Percentiles rank a stretch among this genome's conserved stretches.
phyloP scores from a whole-genome alignment of 1,140 invertebrate species.

The Calycopis cecrops region DNA sequence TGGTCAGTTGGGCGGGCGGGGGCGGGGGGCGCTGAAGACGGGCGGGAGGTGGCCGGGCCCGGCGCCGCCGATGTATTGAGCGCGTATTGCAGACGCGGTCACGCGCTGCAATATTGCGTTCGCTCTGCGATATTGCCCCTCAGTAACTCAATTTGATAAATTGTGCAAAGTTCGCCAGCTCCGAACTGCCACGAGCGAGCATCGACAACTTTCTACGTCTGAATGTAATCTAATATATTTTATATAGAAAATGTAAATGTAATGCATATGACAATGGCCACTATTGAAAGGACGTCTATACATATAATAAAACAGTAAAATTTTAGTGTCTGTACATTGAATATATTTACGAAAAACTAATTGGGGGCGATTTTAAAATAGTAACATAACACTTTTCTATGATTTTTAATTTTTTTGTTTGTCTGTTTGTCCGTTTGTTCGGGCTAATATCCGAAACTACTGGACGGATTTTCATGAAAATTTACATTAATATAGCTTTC shows the following conservation, averaged over 20 bases:
- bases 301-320: too few relatives aligned
- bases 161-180: constrained; percentile 67
- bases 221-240: constrained; percentile 42
- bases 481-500: too few relatives aligned
- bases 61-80: constrained; percentile 75
- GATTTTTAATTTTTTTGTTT: too few relatives aligned
- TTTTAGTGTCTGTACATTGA: too few relatives aligned
- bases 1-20: constrained; percentile 62
- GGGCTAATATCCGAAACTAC: too few relatives aligned
- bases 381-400: too few relatives aligned
- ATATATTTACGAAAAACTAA: too few relatives aligned
- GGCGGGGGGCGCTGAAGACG: constrained; percentile 39
- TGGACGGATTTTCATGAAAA: too few relatives aligned
- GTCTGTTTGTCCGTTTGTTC: too few relatives aligned
- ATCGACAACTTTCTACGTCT: constrained; percentile 46
- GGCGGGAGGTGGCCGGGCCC: constrained; percentile 55
- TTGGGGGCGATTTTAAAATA: too few relatives aligned
- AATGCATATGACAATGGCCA: background rate
- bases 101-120: constrained; percentile 74
- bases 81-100: constrained; percentile 73
- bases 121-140: constrained; percentile 70
- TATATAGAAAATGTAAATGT: background rate
- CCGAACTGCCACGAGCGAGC: constrained; percentile 45
- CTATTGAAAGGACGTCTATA: too few relatives aligned
- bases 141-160: constrained; percentile 73